phyloP scores from a whole-genome alignment of 2,888 invertebrate species.

The Cephus pulcher region DNA sequence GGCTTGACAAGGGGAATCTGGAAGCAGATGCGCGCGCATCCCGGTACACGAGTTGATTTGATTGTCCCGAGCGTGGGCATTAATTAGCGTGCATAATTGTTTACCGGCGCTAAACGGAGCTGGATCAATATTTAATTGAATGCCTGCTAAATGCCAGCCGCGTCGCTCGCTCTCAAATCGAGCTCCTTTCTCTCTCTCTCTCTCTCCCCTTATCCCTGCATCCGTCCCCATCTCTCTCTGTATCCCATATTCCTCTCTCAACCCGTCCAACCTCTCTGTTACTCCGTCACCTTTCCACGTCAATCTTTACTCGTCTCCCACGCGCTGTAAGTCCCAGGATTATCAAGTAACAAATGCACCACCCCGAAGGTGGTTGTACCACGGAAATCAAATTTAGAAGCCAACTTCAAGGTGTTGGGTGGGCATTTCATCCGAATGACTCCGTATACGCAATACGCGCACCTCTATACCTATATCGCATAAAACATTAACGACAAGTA shows the following conservation, averaged over 20 bases:
- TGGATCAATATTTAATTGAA: constrained; percentile 65
- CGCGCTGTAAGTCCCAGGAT: too few species aligned
- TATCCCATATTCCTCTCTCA: constrained; percentile 15
- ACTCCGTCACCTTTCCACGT: constrained; percentile 28
- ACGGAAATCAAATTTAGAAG: not conserved
- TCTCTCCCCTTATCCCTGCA: not conserved
- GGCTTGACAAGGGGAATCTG: not conserved
- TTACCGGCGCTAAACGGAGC: constrained; percentile 61
- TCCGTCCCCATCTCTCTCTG: constrained; percentile 16
- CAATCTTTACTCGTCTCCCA: not conserved
- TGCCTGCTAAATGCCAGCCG: constrained; percentile 60
- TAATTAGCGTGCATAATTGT: constrained; percentile 66
- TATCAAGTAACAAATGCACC: too few species aligned
- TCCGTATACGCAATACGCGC: too few species aligned
- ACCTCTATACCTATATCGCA: not conserved
- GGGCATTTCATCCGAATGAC: not conserved
- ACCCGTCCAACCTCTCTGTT: constrained; percentile 29
- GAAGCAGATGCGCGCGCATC: not conserved
- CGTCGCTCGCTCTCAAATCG: constrained; percentile 53
- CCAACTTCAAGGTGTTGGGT: not conserved
- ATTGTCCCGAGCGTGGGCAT: constrained; percentile 57
- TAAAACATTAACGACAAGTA: not conserved
- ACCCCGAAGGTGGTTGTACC: too few species aligned
- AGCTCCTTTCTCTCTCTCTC: constrained; percentile 26
- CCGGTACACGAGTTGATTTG: constrained; percentile 49